Evolutionary conservation across 1,140 invertebrate species (phyloP).

Genomic region (Leptopilina boulardi): DNA sequence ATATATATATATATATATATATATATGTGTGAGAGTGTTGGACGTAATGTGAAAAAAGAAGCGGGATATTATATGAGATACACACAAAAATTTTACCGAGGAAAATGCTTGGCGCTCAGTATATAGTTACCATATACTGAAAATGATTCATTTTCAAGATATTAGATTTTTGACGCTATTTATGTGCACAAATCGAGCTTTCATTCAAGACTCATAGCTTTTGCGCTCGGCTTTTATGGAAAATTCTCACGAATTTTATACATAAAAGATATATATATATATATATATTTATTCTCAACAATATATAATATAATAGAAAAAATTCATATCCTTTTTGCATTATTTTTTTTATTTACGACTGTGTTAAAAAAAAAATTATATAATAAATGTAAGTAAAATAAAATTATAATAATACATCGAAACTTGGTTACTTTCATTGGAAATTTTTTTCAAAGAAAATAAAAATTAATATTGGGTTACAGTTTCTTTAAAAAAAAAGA

Average conservation of each 20-base stretch:
- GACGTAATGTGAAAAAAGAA: not conserved
- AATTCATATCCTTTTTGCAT: no score
- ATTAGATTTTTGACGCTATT: not conserved
- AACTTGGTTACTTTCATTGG: no score
- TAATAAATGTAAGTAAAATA: no score
- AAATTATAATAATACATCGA: no score
- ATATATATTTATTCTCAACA: no score
- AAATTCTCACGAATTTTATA: not conserved
- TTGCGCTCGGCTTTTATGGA: not conserved
- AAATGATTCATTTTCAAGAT: slow-evolving; percentile 13
- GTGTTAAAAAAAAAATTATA: no score
- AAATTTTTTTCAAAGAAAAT: no score
- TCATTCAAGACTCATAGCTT: not conserved
- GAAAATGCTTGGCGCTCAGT: not conserved
- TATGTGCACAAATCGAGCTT: not conserved
- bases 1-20: not conserved
- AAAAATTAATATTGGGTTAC: no score
- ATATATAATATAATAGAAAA: no score
- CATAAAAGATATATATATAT: not conserved
- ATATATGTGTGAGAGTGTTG: not conserved
- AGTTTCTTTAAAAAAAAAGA: no score
- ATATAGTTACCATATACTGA: not conserved
- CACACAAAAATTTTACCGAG: not conserved
- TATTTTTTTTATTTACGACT: no score
- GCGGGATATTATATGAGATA: not conserved